Evolutionary conservation across 2,888 invertebrate genomes (phyloP), one percentile per base, ranked within the genome.

Genomic region (Lacanobia oleracea): DNA sequence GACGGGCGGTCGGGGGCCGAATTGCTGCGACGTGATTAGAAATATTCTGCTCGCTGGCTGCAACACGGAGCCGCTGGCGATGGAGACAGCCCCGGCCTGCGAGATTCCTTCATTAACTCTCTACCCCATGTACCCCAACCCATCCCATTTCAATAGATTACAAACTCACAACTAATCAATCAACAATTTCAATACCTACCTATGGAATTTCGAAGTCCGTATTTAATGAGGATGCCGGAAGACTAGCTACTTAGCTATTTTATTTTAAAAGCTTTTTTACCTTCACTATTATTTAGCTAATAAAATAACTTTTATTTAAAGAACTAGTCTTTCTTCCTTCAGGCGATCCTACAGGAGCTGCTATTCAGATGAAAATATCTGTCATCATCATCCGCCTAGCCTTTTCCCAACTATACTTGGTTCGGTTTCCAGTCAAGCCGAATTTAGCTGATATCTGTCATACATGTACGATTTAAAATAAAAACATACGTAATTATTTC

Each of bases 21-120:
- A 90, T 88, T 89, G 90, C 86, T 75, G 83, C 81, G 88, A 91
- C 91, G 92, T 92, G 93, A 93, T 94, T 93, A 93, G 90, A 94
- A 93, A 91, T 91, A 90, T 88, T 88, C 71, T 66, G 59, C 61
- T 67, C 67, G 60, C 57, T 70, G 70, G 68, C 33, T 67, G 62
- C 67, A 72, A 60, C 67, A 66, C 72, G 50, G 56, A 51, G 57
- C 60, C 75, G 45, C 59, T 63, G 67, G 75, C 51, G 43, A 70
- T 64, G 53, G 67, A 69, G 40, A 70, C 45, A 67, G 40, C 56
- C 65, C 40, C 63, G n/a, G 64, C 23, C 64, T 72, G 40, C n/a
- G 40, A 62, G 60, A 63, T 72, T 56, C 61, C 33, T 63, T 16
- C 43, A 51, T 50, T 56, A 2, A 27, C 43, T 37, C 16, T 16